Evolutionary conservation across 2,888 invertebrate species (phyloP).

Genomic region (Rhamphomyia laevipes): DNA sequence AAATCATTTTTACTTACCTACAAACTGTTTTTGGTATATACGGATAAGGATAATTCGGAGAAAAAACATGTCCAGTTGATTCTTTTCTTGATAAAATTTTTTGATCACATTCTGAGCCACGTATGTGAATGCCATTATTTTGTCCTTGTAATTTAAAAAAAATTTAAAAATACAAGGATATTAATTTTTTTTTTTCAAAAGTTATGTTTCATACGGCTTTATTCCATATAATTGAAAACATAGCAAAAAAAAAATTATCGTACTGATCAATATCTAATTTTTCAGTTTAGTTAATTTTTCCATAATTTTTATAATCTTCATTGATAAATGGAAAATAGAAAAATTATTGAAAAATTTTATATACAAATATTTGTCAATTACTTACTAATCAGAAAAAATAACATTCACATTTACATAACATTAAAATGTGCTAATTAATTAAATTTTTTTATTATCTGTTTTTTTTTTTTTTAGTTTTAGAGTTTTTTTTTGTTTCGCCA

Average conservation of each 20-base stretch:
- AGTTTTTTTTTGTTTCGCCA: neutral
- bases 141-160: constrained; percentile 43
- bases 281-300: neutral
- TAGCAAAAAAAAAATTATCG: neutral
- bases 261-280: neutral
- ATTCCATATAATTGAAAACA: constrained; percentile 5
- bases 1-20: constrained; percentile 44
- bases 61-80: constrained; percentile 84
- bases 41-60: constrained; percentile 91
- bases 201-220: constrained; percentile 15
- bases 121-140: constrained; percentile 88
- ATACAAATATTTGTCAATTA: neutral
- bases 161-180: neutral
- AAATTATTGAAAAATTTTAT: neutral
- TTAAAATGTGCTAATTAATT: neutral
- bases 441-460: neutral
- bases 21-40: constrained; percentile 95
- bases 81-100: constrained; percentile 90
- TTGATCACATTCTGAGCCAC: constrained; percentile 97
- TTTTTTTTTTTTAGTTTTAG: neutral
- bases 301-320: too few relatives aligned
- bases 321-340: neutral
- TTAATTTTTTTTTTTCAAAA: constrained; percentile 7
- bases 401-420: constrained; percentile 2
- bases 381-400: neutral